Evolutionary conservation across 2,797 vertebrate genomes (phyloP).

Genomic region (Spatula versicolor): DNA sequence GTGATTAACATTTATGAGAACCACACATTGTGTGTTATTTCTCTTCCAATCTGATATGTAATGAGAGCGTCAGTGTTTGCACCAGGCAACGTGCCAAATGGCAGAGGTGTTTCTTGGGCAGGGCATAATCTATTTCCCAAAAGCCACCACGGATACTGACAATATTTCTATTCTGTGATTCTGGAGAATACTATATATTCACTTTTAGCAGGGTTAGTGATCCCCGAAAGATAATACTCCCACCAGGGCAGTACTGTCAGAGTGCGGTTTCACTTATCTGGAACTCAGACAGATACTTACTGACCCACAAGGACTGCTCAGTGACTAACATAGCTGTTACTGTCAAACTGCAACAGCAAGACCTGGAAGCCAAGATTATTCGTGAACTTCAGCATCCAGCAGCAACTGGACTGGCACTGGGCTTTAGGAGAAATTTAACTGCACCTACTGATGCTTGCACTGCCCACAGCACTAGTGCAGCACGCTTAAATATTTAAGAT

Average conservation of each 20-base stretch:
- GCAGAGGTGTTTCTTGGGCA: neutral
- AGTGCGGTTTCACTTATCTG: constrained; percentile 8
- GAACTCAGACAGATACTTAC: neutral
- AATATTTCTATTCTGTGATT: neutral
- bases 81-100: neutral
- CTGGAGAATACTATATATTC: neutral
- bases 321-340: neutral
- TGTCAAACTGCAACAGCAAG: neutral
- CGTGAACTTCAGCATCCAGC: neutral
- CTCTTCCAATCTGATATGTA: neutral
- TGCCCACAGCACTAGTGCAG: neutral
- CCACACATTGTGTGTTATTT: neutral
- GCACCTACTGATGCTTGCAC: neutral
- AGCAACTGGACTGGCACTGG: neutral
- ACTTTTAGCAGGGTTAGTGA: neutral
- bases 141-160: neutral
- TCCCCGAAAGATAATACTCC: neutral
- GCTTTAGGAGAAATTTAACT: neutral
- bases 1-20: neutral
- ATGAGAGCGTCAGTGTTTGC: neutral
- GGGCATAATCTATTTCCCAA: neutral
- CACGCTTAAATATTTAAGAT: constrained; percentile 19
- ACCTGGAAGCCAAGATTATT: neutral
- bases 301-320: neutral
- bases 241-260: neutral